Evolutionary conservation across 2,797 vertebrate species (phyloP).

Genomic region (Fratercula arctica): DNA sequence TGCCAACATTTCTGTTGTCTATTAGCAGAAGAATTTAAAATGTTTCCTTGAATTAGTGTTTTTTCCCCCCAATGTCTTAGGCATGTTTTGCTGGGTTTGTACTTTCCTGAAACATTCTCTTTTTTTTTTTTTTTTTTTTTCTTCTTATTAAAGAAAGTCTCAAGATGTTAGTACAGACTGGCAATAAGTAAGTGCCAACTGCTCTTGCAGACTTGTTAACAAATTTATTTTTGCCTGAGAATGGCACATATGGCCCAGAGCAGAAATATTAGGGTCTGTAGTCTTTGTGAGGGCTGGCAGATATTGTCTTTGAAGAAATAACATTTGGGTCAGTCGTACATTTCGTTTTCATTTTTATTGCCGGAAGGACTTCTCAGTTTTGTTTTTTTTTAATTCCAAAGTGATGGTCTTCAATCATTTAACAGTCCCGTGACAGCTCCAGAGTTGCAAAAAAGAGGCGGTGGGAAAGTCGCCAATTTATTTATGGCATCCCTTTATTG

Average conservation of each 20-base stretch:
- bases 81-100: background rate
- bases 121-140: background rate
- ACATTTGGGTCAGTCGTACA: slow-evolving; percentile 20
- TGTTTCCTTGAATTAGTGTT: slow-evolving; percentile 21
- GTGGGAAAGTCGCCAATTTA: background rate
- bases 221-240: slow-evolving; percentile 75
- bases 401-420: slow-evolving; percentile 6
- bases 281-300: slow-evolving; percentile 72
- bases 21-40: slow-evolving; percentile 62
- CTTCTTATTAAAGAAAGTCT: slow-evolving; percentile 64
- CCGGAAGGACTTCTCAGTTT: background rate
- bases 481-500: background rate
- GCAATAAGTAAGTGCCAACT: slow-evolving; percentile 72
- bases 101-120: background rate
- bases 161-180: slow-evolving; percentile 80
- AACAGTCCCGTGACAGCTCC: background rate
- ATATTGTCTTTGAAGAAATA: slow-evolving; percentile 58
- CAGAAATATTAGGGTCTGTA: slow-evolving; percentile 75
- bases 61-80: background rate
- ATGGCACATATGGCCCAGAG: slow-evolving; percentile 76
- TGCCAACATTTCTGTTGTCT: slow-evolving; percentile 68
- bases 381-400: background rate
- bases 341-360: background rate
- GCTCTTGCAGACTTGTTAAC: slow-evolving; percentile 76
- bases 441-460: background rate